phyloP scores from a whole-genome alignment of 2,888 invertebrate species.

The Lasiommata megera region DNA sequence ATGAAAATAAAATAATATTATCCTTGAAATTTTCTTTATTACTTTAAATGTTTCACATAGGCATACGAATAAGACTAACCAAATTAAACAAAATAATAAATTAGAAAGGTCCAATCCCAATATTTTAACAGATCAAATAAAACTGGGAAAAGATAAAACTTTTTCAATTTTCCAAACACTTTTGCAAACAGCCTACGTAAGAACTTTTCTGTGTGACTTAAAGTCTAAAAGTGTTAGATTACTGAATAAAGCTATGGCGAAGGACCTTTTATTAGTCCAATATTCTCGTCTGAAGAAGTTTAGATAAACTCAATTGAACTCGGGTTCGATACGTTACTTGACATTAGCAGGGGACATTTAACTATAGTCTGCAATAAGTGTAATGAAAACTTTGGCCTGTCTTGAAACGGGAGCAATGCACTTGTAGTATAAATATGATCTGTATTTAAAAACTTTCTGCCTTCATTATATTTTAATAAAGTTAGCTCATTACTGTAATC shows the following conservation, averaged over 20 bases:
- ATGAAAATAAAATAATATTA: no score
- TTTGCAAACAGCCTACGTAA: conserved; percentile 7
- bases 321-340: no score
- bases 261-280: conserved; percentile 8
- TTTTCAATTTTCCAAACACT: conserved; percentile 13
- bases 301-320: no score
- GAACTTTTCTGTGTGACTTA: conserved; percentile 15
- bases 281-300: neutral
- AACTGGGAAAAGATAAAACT: conserved; percentile 10
- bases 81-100: neutral
- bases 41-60: no score
- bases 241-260: conserved; percentile 23
- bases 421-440: no score
- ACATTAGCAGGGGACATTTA: no score
- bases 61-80: neutral
- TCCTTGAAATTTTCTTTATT: no score
- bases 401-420: no score
- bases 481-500: no score
- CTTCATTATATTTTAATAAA: no score
- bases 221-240: conserved; percentile 19
- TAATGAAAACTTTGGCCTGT: neutral
- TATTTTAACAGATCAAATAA: conserved; percentile 10
- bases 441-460: no score
- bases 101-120: neutral
- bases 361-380: no score